Evolutionary conservation across 2,113 vertebrate species (phyloP).

Genomic region (Hippocampus zosterae): DNA sequence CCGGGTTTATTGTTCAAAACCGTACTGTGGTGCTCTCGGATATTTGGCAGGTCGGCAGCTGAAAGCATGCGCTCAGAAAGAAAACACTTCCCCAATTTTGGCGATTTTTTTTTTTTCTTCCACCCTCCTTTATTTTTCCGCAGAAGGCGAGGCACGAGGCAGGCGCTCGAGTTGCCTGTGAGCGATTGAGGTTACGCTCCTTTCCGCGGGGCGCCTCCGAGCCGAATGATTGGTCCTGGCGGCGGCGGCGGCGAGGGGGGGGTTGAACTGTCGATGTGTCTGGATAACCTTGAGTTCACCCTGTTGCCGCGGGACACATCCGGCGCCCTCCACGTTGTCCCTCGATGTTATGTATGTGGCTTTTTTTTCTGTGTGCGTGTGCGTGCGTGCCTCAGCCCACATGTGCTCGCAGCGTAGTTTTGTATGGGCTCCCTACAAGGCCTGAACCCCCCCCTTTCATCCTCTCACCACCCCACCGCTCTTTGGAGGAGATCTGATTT

Average conservation of each 20-base stretch:
- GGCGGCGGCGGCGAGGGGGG: neutral
- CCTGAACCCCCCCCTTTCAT: constrained; percentile 30
- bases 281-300: constrained; percentile 61
- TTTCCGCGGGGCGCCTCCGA: constrained; percentile 23
- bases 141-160: constrained; percentile 8
- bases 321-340: constrained; percentile 54
- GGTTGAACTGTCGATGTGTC: constrained; percentile 48
- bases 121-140: neutral
- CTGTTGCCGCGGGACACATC: constrained; percentile 52
- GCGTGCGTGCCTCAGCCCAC: constrained; percentile 43
- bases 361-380: constrained; percentile 17
- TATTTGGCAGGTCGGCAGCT: neutral
- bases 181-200: constrained; percentile 39
- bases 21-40: neutral
- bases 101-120: neutral
- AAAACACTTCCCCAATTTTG: constrained; percentile 7
- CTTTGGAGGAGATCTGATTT: constrained; percentile 69
- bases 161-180: constrained; percentile 29
- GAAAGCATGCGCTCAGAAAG: neutral
- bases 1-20: neutral
- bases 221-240: constrained; percentile 36
- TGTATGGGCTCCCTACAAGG: constrained; percentile 53
- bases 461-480: constrained; percentile 24
- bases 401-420: constrained; percentile 54
- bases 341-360: constrained; percentile 34